Evolutionary conservation across 2,797 vertebrate species (phyloP), one percentile per base, ranked within the genome.

Genomic region (Coluber constrictor): DNA sequence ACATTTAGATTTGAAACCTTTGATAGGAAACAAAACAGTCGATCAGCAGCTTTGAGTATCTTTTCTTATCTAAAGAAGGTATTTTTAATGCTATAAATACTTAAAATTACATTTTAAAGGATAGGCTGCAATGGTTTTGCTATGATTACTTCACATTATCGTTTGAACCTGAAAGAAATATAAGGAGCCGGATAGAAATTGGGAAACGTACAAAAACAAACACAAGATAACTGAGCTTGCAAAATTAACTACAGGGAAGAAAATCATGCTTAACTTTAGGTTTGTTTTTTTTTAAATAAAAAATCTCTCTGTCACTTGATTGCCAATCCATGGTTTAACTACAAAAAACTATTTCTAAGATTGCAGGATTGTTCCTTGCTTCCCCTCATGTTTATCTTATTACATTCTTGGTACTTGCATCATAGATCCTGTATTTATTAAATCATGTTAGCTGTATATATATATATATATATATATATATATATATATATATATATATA

Each of bases 51-150:
- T 51, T 32, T 47, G 83, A 55, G 88, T 90, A 55, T 47, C 23
- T 2, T 55, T 93, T 93, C 93, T 92, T 93, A 92, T 92, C 57
- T 56, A 59, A 8, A 56, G 90, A 63, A 43, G n/a, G 8, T 8
- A 47, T 47, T 83, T 74, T 83, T 47, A 83, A 47, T 83, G 2
- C 20, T 23, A 83, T 83, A 47, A 83, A 25, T 47, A 47, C 47
- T 83, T 83, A 25, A 83, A 47, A 47, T 47, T 83, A 83, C 1
- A 9, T 43, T 47, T 23, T 83, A 47, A 83, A 83, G 11, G 20
- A 47, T 47, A 79, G 43, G 10, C 43, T 25, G 43, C 43, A 83
- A 47, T 25, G 37, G 10, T 47, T 83, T 83, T 47, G 79, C 79
- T 83, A 13, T 83, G 79, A 47, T 47, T 83, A 83, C 79, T 25